Conservation (phyloP, 2,797 vertebrate species). For the Luscinia megarhynchos region DNA sequence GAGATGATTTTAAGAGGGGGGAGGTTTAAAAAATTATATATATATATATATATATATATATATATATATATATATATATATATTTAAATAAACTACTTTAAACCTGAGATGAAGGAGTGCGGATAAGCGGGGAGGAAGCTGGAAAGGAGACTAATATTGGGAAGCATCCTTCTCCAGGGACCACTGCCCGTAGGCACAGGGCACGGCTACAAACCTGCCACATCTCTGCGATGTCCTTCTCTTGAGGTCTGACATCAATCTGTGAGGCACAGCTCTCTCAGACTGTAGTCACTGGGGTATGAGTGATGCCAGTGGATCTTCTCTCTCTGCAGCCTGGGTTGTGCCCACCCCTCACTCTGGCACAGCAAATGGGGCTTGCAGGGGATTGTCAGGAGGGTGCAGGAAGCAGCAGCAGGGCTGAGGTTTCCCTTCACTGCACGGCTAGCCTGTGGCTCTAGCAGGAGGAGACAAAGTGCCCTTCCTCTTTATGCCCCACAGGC, state of each 20-base stretch:
- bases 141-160: background rate
- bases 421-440: background rate
- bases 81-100: background rate
- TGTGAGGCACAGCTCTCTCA: background rate
- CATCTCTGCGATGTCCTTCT: background rate
- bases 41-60: too few relatives aligned
- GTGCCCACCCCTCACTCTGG: background rate
- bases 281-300: rapidly evolving
- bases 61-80: too few relatives aligned
- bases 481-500: background rate
- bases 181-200: background rate
- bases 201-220: rapidly evolving
- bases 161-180: background rate
- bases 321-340: rapidly evolving
- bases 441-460: background rate
- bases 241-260: background rate
- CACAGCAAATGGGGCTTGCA: background rate
- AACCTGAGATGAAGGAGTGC: background rate
- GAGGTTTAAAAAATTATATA: too few relatives aligned
- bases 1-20: background rate
- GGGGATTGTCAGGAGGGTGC: background rate
- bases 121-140: rapidly evolving
- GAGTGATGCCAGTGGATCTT: rapidly evolving
- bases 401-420: background rate
- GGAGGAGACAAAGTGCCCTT: background rate